Percentiles rank a stretch among this genome's conserved stretches.
phyloP scores from a whole-genome alignment of 2,113 vertebrate genomes.

The Seriola quinqueradiata region DNA sequence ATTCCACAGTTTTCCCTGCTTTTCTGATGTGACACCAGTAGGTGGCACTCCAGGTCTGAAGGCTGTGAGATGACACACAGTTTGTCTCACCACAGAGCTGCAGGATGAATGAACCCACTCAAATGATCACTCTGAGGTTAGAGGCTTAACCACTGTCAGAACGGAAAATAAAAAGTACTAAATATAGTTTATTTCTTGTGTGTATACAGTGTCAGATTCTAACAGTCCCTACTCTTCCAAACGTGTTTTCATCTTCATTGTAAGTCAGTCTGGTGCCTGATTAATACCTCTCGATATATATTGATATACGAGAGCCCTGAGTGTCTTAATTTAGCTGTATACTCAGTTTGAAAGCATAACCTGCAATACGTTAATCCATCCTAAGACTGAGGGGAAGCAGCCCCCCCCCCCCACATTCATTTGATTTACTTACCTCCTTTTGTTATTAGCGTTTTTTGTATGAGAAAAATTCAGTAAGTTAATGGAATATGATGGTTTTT shows the following conservation, averaged over 20 bases:
- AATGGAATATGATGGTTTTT: background rate
- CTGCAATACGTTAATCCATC: background rate
- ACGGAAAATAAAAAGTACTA: background rate
- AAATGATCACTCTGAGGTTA: background rate
- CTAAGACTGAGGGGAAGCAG: background rate
- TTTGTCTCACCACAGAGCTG: background rate
- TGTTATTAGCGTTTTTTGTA: background rate
- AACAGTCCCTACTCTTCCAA: background rate
- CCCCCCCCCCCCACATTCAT: background rate
- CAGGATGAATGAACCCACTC: background rate
- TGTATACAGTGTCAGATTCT: background rate
- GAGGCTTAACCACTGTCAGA: background rate
- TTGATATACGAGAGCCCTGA: no score
- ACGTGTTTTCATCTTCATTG: background rate
- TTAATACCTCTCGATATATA: background rate
- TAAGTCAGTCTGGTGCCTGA: background rate
- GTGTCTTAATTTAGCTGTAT: background rate
- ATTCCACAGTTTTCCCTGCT: background rate
- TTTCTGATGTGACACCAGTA: constrained; percentile 59
- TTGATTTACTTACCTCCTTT: background rate
- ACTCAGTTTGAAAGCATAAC: background rate
- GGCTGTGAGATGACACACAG: background rate
- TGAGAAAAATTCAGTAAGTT: background rate
- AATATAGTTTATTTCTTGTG: background rate
- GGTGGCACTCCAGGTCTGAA: constrained; percentile 66